phyloP scores from a whole-genome alignment of 1,140 invertebrate species.

The Chlorops oryzae region DNA sequence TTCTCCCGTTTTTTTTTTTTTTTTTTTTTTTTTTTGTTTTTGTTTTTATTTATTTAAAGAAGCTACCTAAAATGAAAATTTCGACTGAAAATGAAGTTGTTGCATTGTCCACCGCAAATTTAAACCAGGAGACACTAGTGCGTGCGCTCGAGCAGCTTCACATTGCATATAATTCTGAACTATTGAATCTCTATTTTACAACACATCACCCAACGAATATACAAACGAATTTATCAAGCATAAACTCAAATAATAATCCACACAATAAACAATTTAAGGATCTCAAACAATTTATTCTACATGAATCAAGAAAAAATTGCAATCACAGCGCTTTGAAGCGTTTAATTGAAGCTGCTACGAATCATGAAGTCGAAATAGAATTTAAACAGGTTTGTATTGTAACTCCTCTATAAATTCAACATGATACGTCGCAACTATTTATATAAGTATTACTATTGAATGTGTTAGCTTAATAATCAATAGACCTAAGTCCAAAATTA shows the following conservation, averaged over 20 bases:
- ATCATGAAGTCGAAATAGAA: slow-evolving; percentile 32
- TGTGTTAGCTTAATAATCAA: too few species aligned
- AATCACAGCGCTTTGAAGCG: slow-evolving; percentile 37
- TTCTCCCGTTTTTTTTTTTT: too few species aligned
- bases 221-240: too few species aligned
- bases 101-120: slow-evolving; percentile 29
- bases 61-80: slow-evolving; percentile 31
- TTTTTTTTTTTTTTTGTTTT: too few species aligned
- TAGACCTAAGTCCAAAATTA: too few species aligned
- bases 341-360: slow-evolving; percentile 30
- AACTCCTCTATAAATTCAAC: too few species aligned
- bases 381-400: slow-evolving; percentile 33
- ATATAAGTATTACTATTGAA: too few species aligned
- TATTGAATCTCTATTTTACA: slow-evolving; percentile 30
- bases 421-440: too few species aligned
- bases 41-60: too few species aligned
- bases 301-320: slow-evolving; percentile 35
- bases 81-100: slow-evolving; percentile 23
- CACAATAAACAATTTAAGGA: slow-evolving; percentile 13
- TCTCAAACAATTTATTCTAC: slow-evolving; percentile 33
- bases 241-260: slow-evolving; percentile 11
- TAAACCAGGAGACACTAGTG: slow-evolving; percentile 34
- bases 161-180: slow-evolving; percentile 30
- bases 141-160: slow-evolving; percentile 41
- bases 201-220: too few species aligned